A percentile compares a stretch with the other conserved stretches of the same genome.
These are phyloP conservation scores for Eulithis testata DNA, from an alignment of 2,888 invertebrate genomes.

Conservation along the genomic window DNA sequence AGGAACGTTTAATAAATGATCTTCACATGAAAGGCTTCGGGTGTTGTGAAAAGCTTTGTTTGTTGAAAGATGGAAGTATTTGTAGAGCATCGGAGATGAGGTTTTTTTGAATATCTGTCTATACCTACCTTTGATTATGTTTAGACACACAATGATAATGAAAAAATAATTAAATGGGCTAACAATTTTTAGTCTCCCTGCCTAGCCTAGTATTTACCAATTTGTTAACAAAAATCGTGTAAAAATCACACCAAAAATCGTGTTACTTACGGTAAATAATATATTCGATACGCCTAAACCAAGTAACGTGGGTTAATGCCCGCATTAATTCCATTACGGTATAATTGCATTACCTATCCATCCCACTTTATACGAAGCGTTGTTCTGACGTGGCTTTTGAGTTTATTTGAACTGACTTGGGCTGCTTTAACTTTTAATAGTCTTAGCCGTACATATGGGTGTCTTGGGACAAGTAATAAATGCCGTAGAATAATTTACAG, in stretches of 20 bases:
- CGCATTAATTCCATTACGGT: conserved; percentile 38
- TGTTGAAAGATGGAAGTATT: conserved; percentile 17
- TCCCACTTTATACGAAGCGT: conserved; percentile 35
- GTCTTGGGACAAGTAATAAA: too few relatives aligned
- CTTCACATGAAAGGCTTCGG: conserved; percentile 38
- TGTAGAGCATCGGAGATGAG: background rate
- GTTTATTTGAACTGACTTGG: conserved; percentile 26
- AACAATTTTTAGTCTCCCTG: too few relatives aligned
- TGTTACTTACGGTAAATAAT: background rate
- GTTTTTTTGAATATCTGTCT: too few relatives aligned
- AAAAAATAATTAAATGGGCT: too few relatives aligned
- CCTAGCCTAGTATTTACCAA: too few relatives aligned
- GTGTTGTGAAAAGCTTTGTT: conserved; percentile 28
- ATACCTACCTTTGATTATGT: too few relatives aligned
- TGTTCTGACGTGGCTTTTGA: conserved; percentile 36
- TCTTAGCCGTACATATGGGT: conserved; percentile 1
- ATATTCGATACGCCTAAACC: conserved; percentile 13
- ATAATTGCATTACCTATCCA: conserved; percentile 43
- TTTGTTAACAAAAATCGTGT: too few relatives aligned
- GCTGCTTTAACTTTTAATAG: conserved; percentile 34
- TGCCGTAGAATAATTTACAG: too few relatives aligned
- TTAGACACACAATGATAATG: too few relatives aligned
- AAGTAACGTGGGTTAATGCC: conserved; percentile 36
- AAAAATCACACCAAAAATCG: too few relatives aligned
- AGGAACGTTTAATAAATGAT: conserved; percentile 37